Evolutionary conservation across 2,113 vertebrate species (phyloP).

Genomic region (Microtus ochrogaster): DNA sequence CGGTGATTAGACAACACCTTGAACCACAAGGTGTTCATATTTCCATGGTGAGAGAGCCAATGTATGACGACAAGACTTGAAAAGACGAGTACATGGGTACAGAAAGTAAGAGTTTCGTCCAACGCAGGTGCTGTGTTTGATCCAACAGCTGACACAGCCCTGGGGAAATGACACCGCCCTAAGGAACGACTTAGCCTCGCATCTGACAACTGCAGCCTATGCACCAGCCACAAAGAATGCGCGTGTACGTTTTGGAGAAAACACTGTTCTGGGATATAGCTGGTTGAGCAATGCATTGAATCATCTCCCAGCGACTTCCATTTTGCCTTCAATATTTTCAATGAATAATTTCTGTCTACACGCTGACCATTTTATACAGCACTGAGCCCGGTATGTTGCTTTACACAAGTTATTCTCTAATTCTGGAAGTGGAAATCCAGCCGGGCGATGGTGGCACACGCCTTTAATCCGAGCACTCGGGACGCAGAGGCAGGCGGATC

Average conservation of each 20-base stretch:
- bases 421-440: not conserved
- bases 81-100: not conserved
- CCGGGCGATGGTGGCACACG: too few species aligned
- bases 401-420: not conserved
- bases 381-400: fast-evolving
- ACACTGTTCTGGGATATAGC: not conserved
- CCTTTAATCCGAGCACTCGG: too few species aligned
- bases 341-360: not conserved
- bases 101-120: not conserved
- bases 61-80: not conserved
- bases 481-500: too few species aligned
- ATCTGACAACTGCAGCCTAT: not conserved
- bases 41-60: slow-evolving; percentile 11
- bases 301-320: not conserved
- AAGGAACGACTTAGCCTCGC: not conserved
- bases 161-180: not conserved
- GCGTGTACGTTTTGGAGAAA: not conserved
- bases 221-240: not conserved
- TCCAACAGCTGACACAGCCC: not conserved
- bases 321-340: not conserved
- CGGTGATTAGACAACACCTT: slow-evolving; percentile 5
- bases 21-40: slow-evolving; percentile 11
- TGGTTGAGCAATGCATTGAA: not conserved
- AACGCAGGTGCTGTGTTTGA: not conserved
- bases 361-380: not conserved